Conservation (phyloP, 1,140 invertebrate species). For the Gyrodactylus bullatarudis region DNA sequence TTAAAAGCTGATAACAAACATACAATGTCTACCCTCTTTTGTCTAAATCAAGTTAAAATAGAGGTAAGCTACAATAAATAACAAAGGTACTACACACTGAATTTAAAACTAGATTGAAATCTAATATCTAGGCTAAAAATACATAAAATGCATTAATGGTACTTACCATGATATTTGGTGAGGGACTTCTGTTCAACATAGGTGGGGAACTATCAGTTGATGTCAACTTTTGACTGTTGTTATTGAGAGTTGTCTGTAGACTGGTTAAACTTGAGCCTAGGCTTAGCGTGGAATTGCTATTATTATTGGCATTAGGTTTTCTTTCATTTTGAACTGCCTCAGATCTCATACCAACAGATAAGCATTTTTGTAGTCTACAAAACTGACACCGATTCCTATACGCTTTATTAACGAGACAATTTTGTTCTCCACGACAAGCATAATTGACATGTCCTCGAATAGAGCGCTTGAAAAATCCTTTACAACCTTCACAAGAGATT, state of each 20-base stretch:
- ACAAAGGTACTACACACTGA: no score
- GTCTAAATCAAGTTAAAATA: no score
- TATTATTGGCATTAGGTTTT: background rate
- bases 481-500: conserved; percentile 59
- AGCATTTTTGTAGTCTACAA: conserved; percentile 74
- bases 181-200: background rate
- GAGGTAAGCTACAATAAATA: no score
- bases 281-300: background rate
- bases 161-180: background rate
- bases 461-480: conserved; percentile 27
- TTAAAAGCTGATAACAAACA: no score
- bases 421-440: conserved; percentile 53
- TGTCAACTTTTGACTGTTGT: background rate
- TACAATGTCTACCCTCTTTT: no score
- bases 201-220: background rate
- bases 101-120: no score
- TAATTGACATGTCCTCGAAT: conserved; percentile 63
- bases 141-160: no score
- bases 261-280: background rate
- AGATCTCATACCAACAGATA: conserved; percentile 77
- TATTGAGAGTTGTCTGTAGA: background rate
- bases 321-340: conserved; percentile 27
- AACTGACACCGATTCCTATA: conserved; percentile 52
- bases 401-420: conserved; percentile 57
- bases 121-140: no score